Base-by-base conservation (phyloP, 2,113 vertebrate genomes). In the Toxotes jaculatrix region DNA sequence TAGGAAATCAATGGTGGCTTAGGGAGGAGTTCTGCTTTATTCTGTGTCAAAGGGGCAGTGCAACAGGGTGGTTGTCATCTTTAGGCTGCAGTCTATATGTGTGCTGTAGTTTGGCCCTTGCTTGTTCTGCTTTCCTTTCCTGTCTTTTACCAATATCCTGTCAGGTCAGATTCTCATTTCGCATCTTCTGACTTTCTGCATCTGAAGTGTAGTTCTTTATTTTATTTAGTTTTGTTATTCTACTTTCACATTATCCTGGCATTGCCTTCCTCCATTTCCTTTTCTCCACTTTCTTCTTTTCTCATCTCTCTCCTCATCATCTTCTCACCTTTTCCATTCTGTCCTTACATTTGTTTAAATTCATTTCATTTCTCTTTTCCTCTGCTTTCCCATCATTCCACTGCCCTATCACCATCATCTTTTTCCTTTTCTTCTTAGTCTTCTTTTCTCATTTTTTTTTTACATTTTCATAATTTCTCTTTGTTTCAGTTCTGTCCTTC, bases 1-100 rank as follows among this genome's bases (percentile, higher is more conserved):
- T 95, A 95, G 95, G 90, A 95, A 96, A 96, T 96, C 95, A 95
- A 95, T 95, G 93, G 79, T 38, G 74, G 90, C 84, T 85, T 49
- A 77, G 89, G 82, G 87, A 92, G 76, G 74, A 69, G 86, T 78
- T 82, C 79, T 83, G 79, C 85, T 87, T 89, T 71, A 87, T 82
- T 80, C 75, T 64, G 64, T 21, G 49, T 88, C 91, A 92, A 94
- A 94, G 93, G 87, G 83, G 64, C 90, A 92, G 91, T 42, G 89
- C 87, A 79, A 84, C 82, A 73, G 81, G 82, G 79, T 69, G 80
- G 78, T 7, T 87, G 78, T 68, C 60, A 61, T 81, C 57, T 79
- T 32, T 55, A 87, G 53, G 77, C 64, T 71, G 32, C 32, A 11
- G 34, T 27, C 27, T 21, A 21, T 23, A 53, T 5, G 40, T 14